Percentiles rank a stretch among this genome's conserved stretches.
Conservation (phyloP, 2,888 invertebrate genomes). For the Barypeithes pellucidus region DNA sequence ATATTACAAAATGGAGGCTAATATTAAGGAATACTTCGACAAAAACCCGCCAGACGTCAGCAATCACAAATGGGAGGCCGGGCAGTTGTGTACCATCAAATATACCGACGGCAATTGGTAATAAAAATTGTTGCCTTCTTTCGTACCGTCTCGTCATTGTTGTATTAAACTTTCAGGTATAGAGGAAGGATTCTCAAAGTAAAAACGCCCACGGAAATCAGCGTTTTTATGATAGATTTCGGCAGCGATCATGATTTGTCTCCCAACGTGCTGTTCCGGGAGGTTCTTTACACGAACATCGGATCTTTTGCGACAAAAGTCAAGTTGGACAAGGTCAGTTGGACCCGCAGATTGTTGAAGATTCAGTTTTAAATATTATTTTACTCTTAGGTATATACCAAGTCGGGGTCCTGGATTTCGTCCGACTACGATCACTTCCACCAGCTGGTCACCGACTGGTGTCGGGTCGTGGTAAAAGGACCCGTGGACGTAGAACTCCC, state of each 20-base stretch:
- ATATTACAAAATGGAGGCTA: constrained; percentile 62
- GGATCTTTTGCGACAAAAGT: constrained; percentile 80
- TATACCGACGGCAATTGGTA: constrained; percentile 73
- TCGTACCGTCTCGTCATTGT: not conserved
- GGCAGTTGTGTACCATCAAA: constrained; percentile 80
- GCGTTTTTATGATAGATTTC: constrained; percentile 85
- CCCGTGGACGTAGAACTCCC: constrained; percentile 58
- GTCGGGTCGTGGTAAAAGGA: constrained; percentile 70
- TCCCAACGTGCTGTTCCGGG: constrained; percentile 75
- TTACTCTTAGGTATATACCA: constrained; percentile 61
- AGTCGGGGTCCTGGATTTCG: constrained; percentile 71
- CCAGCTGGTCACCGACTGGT: constrained; percentile 72
- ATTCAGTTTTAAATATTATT: too few relatives aligned
- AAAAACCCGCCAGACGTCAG: constrained; percentile 46
- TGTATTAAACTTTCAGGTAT: constrained; percentile 73
- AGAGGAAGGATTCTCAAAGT: constrained; percentile 76
- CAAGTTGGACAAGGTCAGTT: constrained; percentile 72
- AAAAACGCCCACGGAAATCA: constrained; percentile 62
- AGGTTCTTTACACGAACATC: constrained; percentile 77
- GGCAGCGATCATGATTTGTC: constrained; percentile 83
- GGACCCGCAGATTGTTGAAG: too few relatives aligned
- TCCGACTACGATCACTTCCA: constrained; percentile 78
- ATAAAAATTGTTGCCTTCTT: not conserved
- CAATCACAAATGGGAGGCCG: constrained; percentile 72
- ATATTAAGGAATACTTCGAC: constrained; percentile 61